Conservation (phyloP, 1,140 invertebrate species). For the Drosophila sulfurigaster region DNA sequence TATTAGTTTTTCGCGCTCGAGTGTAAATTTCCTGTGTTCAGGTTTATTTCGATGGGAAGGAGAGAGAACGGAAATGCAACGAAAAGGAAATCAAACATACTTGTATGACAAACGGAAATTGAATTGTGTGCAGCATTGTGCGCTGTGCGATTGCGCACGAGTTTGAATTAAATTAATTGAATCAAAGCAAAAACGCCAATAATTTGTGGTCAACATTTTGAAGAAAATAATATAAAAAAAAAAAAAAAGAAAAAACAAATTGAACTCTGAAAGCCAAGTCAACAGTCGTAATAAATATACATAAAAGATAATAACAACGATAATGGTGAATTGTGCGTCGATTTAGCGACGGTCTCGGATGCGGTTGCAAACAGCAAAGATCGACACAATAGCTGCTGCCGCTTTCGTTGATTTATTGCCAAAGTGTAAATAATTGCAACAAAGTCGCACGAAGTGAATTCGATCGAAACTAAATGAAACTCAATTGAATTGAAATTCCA, state of each 20-base stretch:
- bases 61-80: constrained; percentile 55
- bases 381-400: constrained; percentile 28
- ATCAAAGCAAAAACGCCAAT: constrained; percentile 50
- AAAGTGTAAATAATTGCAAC: constrained; percentile 74
- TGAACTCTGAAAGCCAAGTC: constrained; percentile 16
- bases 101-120: constrained; percentile 59
- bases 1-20: constrained; percentile 54
- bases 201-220: constrained; percentile 32
- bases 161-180: constrained; percentile 48
- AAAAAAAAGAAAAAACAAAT: background rate
- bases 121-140: constrained; percentile 18
- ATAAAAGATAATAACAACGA: constrained; percentile 34
- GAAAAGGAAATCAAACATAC: constrained; percentile 48
- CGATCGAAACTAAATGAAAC: constrained; percentile 58
- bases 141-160: constrained; percentile 15
- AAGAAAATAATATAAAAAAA: constrained; percentile 1
- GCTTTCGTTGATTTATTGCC: constrained; percentile 62
- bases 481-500: constrained; percentile 67
- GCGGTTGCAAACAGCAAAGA: constrained; percentile 5
- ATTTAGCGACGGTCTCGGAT: constrained; percentile 60
- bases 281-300: constrained; percentile 25
- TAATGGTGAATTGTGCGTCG: constrained; percentile 46
- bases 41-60: background rate
- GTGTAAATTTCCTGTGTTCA: constrained; percentile 70
- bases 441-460: constrained; percentile 58